phyloP scores from a whole-genome alignment of 2,888 invertebrate species.

The Uropetala carovei region DNA sequence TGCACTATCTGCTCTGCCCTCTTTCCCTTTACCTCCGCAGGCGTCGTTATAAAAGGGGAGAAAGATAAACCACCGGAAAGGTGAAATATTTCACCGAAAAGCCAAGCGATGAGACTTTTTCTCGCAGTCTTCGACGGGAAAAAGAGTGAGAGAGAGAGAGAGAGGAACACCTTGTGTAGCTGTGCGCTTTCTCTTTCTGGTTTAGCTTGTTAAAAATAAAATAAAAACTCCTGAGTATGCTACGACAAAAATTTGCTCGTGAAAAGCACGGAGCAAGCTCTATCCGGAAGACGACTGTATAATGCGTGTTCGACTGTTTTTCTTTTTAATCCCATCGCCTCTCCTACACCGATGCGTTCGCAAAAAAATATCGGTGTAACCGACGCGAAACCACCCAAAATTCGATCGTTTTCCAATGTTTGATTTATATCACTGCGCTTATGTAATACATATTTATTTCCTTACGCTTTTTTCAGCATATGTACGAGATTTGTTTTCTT shows the following conservation, averaged over 20 bases:
- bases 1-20: neutral
- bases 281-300: neutral
- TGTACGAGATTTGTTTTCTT: too few species aligned
- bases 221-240: neutral
- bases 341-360: neutral
- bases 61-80: neutral
- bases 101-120: neutral
- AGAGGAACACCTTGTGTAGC: neutral
- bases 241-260: neutral
- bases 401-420: too few species aligned
- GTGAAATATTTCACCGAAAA: constrained; percentile 1
- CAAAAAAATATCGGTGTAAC: too few species aligned
- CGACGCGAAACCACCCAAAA: too few species aligned
- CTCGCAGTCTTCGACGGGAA: neutral
- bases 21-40: neutral
- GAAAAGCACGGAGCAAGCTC: neutral
- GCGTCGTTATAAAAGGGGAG: neutral
- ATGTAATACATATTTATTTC: too few species aligned
- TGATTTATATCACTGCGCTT: too few species aligned
- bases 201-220: constrained; percentile 1
- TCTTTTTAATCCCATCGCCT: neutral
- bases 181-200: neutral
- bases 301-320: neutral
- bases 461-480: too few species aligned
- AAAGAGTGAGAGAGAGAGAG: neutral